Conservation (phyloP, 2,113 vertebrate genomes). For the Anguilla japonica region DNA sequence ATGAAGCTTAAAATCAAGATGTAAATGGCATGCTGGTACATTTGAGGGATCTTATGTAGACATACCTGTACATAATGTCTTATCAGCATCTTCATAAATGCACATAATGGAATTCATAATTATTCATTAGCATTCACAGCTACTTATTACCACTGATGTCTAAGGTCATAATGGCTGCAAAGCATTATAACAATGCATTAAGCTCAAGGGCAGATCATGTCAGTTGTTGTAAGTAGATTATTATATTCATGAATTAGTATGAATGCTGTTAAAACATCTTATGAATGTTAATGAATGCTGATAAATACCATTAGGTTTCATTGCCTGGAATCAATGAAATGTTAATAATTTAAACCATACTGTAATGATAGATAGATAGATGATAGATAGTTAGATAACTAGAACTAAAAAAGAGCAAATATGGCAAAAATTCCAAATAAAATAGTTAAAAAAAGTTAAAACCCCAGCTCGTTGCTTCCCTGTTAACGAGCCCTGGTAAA, state of each 20-base stretch:
- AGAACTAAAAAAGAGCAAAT: not conserved
- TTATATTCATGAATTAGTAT: not conserved
- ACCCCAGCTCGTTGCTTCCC: not conserved
- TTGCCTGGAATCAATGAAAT: not conserved
- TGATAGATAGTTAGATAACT: not conserved
- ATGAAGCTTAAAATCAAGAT: not conserved
- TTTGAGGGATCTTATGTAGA: not conserved
- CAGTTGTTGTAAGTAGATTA: not conserved
- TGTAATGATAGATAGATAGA: not conserved
- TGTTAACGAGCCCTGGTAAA: not conserved
- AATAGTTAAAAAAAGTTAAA: not conserved
- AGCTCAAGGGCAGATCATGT: not conserved
- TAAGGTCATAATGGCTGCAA: not conserved
- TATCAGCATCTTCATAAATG: not conserved
- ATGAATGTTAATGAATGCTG: not conserved
- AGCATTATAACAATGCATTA: not conserved
- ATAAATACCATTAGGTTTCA: not conserved
- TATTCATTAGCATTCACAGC: not conserved
- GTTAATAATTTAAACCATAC: not conserved
- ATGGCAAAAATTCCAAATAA: not conserved
- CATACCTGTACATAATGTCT: not conserved
- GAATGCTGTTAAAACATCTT: not conserved
- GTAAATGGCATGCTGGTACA: not conserved
- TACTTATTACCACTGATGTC: constrained; percentile 2
- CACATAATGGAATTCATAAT: not conserved